Base-by-base conservation (phyloP, 2,888 invertebrate genomes). In the Synergus gifuensis region DNA sequence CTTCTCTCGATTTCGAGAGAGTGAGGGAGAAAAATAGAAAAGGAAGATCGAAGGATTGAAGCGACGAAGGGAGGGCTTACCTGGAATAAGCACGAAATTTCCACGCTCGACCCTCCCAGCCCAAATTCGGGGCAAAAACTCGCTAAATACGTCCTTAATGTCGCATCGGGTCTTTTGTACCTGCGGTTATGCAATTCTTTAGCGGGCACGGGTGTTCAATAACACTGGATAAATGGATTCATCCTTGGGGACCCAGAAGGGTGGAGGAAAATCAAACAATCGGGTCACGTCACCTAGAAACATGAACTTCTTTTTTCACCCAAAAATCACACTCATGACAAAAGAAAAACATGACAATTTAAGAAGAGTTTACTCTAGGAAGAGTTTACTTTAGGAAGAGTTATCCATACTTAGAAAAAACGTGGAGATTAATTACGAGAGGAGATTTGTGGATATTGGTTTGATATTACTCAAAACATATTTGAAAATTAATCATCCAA, bases 141-240 rank as follows among this genome's bases (percentile, higher is more conserved):
- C 79, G 83, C 81, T 83, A 83, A 83, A 83, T 83, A 83, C 81
- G 76, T 82, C 81, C 81, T 82, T 81, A 79, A 58, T 81, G 80
- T 80, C 81, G 62, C 73, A 76, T 76, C 78, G 81, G 80, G 81
- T 77, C 79, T 79, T 83, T 81, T 81, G 80, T 81, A 18, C 63
- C 79, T 82, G 83, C 79, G 83, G 83, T 82, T 78, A 73, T 78
- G 79, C 82, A 82, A 83, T 81, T 79, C 76, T 66, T 79, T 28
- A 36, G 8, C 80, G 66, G 79, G 78, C 81, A 80, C 73, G 76
- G 78, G 62, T 62, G 28, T 62, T 22, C 62, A 62, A 62, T 62
- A 62, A 64, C 64, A 64, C 64, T 16, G 40, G 40, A 64, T 64
- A 64, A 40, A 64, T 42, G 18, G 66, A 4, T 11, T 5, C 28